Evolutionary conservation across 2,797 vertebrate genomes (phyloP), one percentile per base, ranked within the genome.

Genomic region (Pipistrellus pipistrellus): DNA sequence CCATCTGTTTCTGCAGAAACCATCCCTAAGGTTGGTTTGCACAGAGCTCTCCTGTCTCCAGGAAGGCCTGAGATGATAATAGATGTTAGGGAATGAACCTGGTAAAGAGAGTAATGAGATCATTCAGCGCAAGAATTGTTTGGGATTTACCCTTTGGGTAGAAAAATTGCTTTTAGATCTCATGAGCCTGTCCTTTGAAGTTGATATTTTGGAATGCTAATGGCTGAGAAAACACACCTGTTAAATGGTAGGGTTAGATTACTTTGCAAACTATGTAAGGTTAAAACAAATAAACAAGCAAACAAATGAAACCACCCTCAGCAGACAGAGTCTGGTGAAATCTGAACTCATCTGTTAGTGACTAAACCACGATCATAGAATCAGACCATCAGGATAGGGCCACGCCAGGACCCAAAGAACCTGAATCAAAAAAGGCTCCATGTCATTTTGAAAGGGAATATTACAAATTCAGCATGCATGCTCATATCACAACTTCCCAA

Each of bases 1-100:
- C 85, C 82, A 86, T 55, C 90, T 96, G 81, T 85, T 96, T 30
- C 84, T 81, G 35, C 59, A 83, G 62, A 96, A 88, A 89, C 64
- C 41, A 46, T 32, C 85, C 92, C 30, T 69, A 64, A 84, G 51
- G 55, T 59, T 59, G 17, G n/a, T 53, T 88, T 93, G 75, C 69
- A 69, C 32, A 90, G 59, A 83, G 44, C 68, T 27, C 71, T 20
- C 53, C 71, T 78, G 46, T 72, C 89, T 84, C 73, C 4, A 1
- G 53, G 51, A 95, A 91, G 88, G 93, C 69, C 30, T 12, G n/a
- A 94, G 57, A 62, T 91, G 71, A 55, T 66, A 83, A 68, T 38
- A 25, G 73, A 46, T 90, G 51, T 66, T 83, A 86, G 82, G 82
- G 88, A 95, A 89, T 44, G 44, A 90, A 72, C 41, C 38, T 48